These are phyloP conservation scores for Petrosia ficiformis DNA, from an alignment of 37 sponge, comb jelly and placozoan genomes.

Conservation along the genomic window DNA sequence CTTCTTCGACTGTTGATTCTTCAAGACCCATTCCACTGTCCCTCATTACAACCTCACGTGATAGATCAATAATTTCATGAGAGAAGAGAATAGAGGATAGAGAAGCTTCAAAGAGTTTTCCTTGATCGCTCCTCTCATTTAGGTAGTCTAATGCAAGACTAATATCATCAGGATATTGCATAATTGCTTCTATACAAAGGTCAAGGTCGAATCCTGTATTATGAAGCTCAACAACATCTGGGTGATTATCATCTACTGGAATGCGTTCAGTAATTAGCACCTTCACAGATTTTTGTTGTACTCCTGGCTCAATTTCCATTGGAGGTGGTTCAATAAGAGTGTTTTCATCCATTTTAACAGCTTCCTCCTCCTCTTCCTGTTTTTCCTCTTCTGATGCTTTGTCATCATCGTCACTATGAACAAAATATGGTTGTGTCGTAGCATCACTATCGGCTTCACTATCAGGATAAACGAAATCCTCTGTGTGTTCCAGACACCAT, in stretches of 20 bases:
- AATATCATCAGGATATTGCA: neutral
- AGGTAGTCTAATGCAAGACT: too few relatives aligned
- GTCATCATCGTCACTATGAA: neutral
- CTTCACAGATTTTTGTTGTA: too few relatives aligned
- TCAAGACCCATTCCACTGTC: neutral
- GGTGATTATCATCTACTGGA: constrained; percentile 15
- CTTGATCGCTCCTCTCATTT: too few relatives aligned
- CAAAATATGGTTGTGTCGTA: neutral
- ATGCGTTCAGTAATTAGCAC: constrained; percentile 8
- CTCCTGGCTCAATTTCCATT: too few relatives aligned
- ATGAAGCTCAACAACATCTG: constrained; percentile 16
- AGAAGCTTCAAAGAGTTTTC: too few relatives aligned
- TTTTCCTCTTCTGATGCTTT: too few relatives aligned
- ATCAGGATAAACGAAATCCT: neutral
- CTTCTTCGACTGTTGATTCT: neutral
- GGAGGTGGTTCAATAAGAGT: neutral
- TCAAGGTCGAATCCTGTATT: constrained; percentile 5
- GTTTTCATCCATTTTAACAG: neutral
- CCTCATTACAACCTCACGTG: too few relatives aligned
- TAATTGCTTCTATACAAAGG: constrained; percentile 16
- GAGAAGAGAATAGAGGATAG: too few relatives aligned
- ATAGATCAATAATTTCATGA: too few relatives aligned
- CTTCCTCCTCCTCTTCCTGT: neutral
- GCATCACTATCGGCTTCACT: constrained; percentile 2
- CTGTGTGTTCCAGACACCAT: constrained; percentile 21